Conservation (phyloP, 2,797 vertebrate genomes). For the Babyrousa celebensis region DNA sequence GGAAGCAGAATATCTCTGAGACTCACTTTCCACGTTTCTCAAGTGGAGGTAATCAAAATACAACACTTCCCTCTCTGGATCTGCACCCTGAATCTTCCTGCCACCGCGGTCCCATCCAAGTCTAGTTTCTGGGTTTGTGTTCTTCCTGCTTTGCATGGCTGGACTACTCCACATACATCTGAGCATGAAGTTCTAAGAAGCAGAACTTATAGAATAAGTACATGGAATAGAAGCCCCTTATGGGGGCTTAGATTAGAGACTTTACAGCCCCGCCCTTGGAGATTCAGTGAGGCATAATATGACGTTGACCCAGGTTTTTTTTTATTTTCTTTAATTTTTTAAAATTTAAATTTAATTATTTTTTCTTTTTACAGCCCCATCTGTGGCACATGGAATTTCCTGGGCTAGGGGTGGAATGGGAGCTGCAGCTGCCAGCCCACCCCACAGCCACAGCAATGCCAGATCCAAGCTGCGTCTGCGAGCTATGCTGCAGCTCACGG, state of each 20-base stretch:
- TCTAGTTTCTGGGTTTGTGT: neutral
- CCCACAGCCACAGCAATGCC: too few relatives aligned
- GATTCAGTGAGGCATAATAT: neutral
- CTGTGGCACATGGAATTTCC: too few relatives aligned
- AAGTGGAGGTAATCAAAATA: neutral
- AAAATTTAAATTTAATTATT: too few relatives aligned
- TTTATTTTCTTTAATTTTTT: too few relatives aligned
- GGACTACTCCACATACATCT: neutral
- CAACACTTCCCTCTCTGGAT: neutral
- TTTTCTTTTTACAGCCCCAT: too few relatives aligned
- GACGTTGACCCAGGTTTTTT: neutral
- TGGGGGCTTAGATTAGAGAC: neutral
- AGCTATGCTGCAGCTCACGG: too few relatives aligned
- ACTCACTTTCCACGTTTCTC: neutral
- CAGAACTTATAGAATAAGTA: neutral
- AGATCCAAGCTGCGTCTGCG: too few relatives aligned
- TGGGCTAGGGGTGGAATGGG: too few relatives aligned
- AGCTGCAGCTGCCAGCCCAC: too few relatives aligned
- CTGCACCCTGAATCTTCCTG: neutral
- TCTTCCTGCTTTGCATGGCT: neutral
- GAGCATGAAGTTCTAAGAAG: neutral
- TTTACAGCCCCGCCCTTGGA: neutral
- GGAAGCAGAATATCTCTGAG: neutral
- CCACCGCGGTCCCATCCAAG: rapidly evolving
- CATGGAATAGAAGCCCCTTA: neutral